A percentile compares a stretch with the other conserved stretches of the same genome.
phyloP scores from a whole-genome alignment of 2,797 vertebrate genomes.

The Syncerus caffer region DNA sequence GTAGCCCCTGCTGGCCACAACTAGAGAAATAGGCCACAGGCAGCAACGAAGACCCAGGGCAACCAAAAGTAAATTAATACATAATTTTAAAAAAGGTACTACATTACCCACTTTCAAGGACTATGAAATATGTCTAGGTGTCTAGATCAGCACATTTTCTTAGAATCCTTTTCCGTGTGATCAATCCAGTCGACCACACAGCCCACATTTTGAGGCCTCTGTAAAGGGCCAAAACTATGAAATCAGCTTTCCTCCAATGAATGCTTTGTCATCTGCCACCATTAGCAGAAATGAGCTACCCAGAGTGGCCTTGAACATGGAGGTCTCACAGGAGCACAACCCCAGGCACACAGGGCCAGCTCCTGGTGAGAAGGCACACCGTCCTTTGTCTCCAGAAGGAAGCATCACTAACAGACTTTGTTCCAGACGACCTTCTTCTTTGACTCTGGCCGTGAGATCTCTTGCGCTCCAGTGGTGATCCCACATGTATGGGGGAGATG shows the following conservation, averaged over 20 bases:
- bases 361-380: not conserved
- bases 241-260: not conserved
- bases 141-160: not conserved
- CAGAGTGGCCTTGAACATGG: not conserved
- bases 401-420: not conserved
- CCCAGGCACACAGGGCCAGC: fast-evolving
- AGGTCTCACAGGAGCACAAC: not conserved
- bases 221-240: not conserved
- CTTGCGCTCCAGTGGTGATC: not conserved
- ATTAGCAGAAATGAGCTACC: not conserved
- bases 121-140: not conserved
- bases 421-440: not conserved
- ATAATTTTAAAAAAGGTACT: not conserved
- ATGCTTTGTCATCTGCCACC: not conserved
- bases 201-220: not conserved
- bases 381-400: not conserved
- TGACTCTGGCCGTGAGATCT: not conserved
- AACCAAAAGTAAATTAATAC: not conserved
- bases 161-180: not conserved
- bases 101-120: not conserved
- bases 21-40: not conserved
- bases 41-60: not conserved
- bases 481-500: not conserved
- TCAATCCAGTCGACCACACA: not conserved
- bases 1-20: not conserved